Base-by-base conservation (phyloP, 2,888 invertebrate genomes). In the Abrostola triplasia region DNA sequence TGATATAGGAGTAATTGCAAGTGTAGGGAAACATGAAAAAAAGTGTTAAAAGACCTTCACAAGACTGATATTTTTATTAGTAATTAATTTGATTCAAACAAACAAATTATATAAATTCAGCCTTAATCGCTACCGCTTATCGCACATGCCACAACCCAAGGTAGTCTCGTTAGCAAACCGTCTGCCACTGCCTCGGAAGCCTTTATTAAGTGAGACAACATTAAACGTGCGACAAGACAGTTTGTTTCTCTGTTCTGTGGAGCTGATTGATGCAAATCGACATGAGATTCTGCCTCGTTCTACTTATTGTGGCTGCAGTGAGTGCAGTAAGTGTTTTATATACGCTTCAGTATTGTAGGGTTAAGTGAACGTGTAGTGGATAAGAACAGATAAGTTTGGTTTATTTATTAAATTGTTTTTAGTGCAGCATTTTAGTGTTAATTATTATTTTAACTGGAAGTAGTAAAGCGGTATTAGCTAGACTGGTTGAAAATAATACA, bases 181-280 rank as follows among this genome's bases (percentile, higher is more conserved):
- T 74, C 77, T 79, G 79, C 63, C 71, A 79, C 65, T 76, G 66
- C 67, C 70, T 70, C 62, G 67, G 74, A 76, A 76, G 70, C 70
- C 79, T 79, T 79, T 79, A 79, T 79, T 79, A 79, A 81, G 79
- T 79, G 67, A 79, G 61, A 71, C 74, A 79, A 73, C 77, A 79
- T 71, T 76, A 79, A 79, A 73, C 74, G 77, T 63, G 73, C 57
- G 64, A 74, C 63, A 81, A 81, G 64, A 76, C 79, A 79, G 81
- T 79, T 74, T 74, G 79, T 74, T 76, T 76, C 70, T 67, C 70
- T 63, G 77, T 66, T 65, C 64, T 54, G 67, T 64, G 57, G 58
- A 68, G 70, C 65, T 66, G 63, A 59, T 76, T 60, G 70, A 80
- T 76, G 62, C 70, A 75, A 73, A 79, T 79, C 79, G 73, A 78